Conservation (phyloP, 2,888 invertebrate species). For the Andrena flavipes region DNA sequence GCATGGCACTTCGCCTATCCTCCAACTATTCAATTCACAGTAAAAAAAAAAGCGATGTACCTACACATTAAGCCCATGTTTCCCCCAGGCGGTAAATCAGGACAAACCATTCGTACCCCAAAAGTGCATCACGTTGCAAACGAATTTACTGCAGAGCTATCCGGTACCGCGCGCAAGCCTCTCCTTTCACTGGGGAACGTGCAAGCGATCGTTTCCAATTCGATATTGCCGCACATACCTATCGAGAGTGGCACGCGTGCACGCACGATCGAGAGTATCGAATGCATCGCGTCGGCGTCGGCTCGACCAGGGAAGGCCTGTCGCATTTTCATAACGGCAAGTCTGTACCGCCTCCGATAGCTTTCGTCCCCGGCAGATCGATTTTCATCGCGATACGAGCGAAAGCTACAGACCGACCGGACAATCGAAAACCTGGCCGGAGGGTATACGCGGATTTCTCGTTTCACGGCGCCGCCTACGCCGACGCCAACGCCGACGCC, state of each 20-base stretch:
- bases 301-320: conserved; percentile 54
- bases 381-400: conserved; percentile 68
- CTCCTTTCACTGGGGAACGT: conserved; percentile 51
- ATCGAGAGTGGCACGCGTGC: conserved; percentile 31
- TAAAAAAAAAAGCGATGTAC: too few relatives aligned
- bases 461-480: conserved; percentile 70
- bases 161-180: conserved; percentile 32
- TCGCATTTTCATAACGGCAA: conserved; percentile 69
- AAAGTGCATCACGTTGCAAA: conserved; percentile 48
- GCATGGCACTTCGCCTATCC: too few relatives aligned
- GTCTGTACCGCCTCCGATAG: conserved; percentile 56
- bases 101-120: conserved; percentile 24
- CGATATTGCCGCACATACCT: conserved; percentile 49
- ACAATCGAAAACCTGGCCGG: conserved; percentile 73
- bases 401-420: conserved; percentile 60
- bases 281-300: conserved; percentile 41
- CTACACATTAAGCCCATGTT: too few relatives aligned
- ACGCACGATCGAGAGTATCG: conserved; percentile 40
- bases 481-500: conserved; percentile 69
- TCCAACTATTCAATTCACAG: too few relatives aligned
- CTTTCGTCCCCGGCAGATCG: conserved; percentile 67
- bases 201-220: conserved; percentile 56
- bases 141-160: conserved; percentile 44
- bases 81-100: conserved; percentile 12
- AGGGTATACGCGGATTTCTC: conserved; percentile 73